phyloP scores from a whole-genome alignment of 2,888 invertebrate genomes.

The Disparrhopalites patrizii region DNA sequence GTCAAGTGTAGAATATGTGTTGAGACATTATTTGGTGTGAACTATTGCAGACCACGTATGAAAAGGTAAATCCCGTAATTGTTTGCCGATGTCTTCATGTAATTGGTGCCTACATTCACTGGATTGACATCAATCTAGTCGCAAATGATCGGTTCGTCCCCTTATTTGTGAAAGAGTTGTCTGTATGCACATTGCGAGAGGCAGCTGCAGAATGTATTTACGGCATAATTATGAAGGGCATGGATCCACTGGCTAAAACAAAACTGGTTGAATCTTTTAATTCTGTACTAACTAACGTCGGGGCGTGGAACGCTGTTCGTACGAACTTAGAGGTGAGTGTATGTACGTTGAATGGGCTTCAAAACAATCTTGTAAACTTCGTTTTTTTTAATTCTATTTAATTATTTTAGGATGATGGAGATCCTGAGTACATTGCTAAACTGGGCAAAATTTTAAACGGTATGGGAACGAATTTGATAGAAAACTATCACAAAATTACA shows the following conservation, averaged over 20 bases:
- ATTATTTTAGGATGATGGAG: constrained; percentile 52
- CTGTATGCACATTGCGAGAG: constrained; percentile 51
- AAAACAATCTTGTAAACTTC: not conserved
- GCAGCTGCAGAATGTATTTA: constrained; percentile 57
- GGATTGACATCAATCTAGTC: constrained; percentile 59
- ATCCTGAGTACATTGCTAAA: constrained; percentile 55
- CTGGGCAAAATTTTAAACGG: constrained; percentile 55
- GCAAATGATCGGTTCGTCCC: constrained; percentile 58
- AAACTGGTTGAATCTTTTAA: constrained; percentile 52
- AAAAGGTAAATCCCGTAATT: constrained; percentile 26
- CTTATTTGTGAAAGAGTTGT: constrained; percentile 54
- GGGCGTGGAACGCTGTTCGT: constrained; percentile 38
- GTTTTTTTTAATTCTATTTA: not conserved
- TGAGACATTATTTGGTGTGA: constrained; percentile 1
- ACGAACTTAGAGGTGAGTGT: constrained; percentile 17
- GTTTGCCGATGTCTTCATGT: constrained; percentile 39
- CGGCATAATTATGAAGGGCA: constrained; percentile 58
- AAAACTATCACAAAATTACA: constrained; percentile 53
- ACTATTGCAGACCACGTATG: constrained; percentile 52
- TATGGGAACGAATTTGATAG: constrained; percentile 55
- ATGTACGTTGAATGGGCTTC: not conserved
- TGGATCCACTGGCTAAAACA: constrained; percentile 58
- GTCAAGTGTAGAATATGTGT: constrained; percentile 21
- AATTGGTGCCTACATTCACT: constrained; percentile 57
- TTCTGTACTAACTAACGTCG: constrained; percentile 35